Conservation (phyloP, 2,888 invertebrate species). For the Euplexia lucipara region DNA sequence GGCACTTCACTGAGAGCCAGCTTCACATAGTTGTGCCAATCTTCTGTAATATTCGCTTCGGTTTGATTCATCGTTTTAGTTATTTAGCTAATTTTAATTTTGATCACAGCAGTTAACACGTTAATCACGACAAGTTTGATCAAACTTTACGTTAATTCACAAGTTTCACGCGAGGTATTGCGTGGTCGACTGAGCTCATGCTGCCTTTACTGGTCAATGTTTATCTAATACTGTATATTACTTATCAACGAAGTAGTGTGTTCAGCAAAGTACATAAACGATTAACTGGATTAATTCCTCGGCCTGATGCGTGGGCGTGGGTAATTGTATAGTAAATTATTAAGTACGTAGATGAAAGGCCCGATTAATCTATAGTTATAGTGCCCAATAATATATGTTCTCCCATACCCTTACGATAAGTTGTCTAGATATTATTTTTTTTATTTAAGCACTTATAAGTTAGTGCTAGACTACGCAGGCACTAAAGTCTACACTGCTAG, state of each 20-base stretch:
- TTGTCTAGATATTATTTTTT: too few relatives aligned
- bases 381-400: background rate
- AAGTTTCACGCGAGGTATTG: conserved; percentile 30
- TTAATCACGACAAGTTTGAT: conserved; percentile 6
- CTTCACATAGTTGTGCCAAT: conserved; percentile 55
- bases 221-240: conserved; percentile 58
- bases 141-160: conserved; percentile 16
- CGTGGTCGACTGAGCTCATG: conserved; percentile 41
- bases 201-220: conserved; percentile 57
- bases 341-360: conserved; percentile 1
- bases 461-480: too few relatives aligned
- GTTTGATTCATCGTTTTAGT: conserved; percentile 42
- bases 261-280: conserved; percentile 62
- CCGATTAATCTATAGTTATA: background rate
- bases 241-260: conserved; percentile 66
- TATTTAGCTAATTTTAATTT: background rate
- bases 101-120: conserved; percentile 3
- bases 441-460: too few relatives aligned
- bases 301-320: conserved; percentile 32
- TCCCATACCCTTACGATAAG: too few relatives aligned
- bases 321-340: conserved; percentile 15
- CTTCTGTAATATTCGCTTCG: conserved; percentile 35
- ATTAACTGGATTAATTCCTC: conserved; percentile 60
- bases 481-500: too few relatives aligned
- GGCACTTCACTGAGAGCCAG: conserved; percentile 48